Percentiles rank a stretch among this genome's conserved stretches.
phyloP scores from a whole-genome alignment of 2,113 vertebrate genomes.

The Leucopsar rothschildi region DNA sequence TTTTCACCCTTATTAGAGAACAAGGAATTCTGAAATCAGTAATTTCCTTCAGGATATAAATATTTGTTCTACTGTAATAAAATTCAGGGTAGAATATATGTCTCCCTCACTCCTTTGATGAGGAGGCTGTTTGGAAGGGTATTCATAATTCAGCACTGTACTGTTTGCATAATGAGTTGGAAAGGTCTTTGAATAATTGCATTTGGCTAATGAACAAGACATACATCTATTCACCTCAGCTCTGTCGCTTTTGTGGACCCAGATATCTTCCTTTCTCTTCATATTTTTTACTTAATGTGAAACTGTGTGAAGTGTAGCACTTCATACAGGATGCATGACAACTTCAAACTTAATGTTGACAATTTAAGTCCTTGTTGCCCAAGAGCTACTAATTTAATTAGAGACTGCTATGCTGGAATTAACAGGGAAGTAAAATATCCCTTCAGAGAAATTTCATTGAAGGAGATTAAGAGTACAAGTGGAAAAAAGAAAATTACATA shows the following conservation, averaged over 20 bases:
- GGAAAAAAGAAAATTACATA: neutral
- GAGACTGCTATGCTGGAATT: neutral
- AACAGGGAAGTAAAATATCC: neutral
- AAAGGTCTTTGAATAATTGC: neutral
- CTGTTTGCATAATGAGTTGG: neutral
- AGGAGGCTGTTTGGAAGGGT: neutral
- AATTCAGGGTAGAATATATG: neutral
- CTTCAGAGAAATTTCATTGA: slow-evolving; percentile 16
- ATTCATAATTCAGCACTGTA: neutral
- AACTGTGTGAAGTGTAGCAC: neutral
- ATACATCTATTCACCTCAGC: neutral
- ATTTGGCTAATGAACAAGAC: neutral
- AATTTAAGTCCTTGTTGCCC: slow-evolving; percentile 14
- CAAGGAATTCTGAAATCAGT: neutral
- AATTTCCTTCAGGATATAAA: neutral
- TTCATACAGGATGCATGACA: neutral
- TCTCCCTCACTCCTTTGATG: neutral
- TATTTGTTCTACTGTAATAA: neutral
- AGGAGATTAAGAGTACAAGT: neutral
- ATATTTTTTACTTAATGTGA: neutral
- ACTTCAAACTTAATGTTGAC: neutral
- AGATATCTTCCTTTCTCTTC: neutral
- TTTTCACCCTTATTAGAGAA: neutral
- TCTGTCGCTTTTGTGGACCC: neutral
- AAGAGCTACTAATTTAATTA: slow-evolving; percentile 46